phyloP scores from a whole-genome alignment of 2,113 vertebrate species.

The Xerus inauris region DNA sequence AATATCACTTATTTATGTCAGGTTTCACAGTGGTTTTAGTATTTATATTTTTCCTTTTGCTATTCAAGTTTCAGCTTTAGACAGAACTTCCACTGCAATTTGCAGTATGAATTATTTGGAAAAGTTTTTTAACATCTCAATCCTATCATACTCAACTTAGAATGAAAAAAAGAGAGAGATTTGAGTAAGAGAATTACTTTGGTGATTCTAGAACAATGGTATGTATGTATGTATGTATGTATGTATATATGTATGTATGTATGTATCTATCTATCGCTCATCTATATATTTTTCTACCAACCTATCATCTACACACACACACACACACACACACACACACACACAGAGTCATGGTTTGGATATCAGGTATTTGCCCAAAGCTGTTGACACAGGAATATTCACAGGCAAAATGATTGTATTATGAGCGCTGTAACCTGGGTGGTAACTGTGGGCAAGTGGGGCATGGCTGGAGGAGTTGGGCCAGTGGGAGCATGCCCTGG shows the following conservation, averaged over 20 bases:
- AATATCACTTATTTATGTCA: background rate
- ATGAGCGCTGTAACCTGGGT: too few relatives aligned
- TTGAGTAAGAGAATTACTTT: background rate
- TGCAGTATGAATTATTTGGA: conserved; percentile 22
- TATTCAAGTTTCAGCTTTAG: background rate
- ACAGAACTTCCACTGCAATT: background rate
- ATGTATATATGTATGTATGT: background rate
- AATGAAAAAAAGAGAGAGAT: background rate
- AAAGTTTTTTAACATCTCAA: background rate
- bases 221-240: background rate
- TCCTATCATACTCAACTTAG: background rate
- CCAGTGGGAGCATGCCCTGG: too few relatives aligned
- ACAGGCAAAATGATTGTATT: too few relatives aligned
- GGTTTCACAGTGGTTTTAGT: background rate
- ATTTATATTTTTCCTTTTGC: background rate
- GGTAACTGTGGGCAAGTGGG: too few relatives aligned
- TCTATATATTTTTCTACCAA: background rate
- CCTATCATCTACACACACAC: background rate
- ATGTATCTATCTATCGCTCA: background rate
- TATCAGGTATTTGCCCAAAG: too few relatives aligned
- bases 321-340: background rate
- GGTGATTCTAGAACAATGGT: background rate
- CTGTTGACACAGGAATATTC: too few relatives aligned
- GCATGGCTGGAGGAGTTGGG: too few relatives aligned
- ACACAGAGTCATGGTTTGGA: background rate